phyloP scores from a whole-genome alignment of 2,888 invertebrate species.

The Ceratothoa steindachneri region DNA sequence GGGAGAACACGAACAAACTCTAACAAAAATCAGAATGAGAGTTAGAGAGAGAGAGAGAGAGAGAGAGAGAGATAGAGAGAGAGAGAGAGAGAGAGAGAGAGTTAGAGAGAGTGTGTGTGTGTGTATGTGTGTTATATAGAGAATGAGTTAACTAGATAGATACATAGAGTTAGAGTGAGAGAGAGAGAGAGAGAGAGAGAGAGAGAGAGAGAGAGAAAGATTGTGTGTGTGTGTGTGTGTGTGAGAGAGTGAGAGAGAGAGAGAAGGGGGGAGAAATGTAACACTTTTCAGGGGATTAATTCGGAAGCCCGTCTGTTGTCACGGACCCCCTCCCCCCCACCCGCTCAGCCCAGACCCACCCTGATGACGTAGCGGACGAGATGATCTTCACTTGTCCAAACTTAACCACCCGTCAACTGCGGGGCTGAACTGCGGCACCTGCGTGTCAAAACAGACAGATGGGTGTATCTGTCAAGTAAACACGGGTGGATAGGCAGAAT shows the following conservation, averaged over 20 bases:
- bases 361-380: neutral
- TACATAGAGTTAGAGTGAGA: constrained; percentile 4
- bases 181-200: constrained; percentile 10
- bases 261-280: neutral
- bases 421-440: neutral
- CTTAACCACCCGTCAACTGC: constrained; percentile 2
- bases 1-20: too few relatives aligned
- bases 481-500: neutral
- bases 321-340: too few relatives aligned
- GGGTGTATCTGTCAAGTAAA: constrained; percentile 5
- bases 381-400: neutral
- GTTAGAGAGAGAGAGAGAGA: too few relatives aligned
- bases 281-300: too few relatives aligned
- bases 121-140: neutral
- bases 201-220: too few relatives aligned
- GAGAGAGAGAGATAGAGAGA: too few relatives aligned
- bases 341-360: neutral
- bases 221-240: neutral
- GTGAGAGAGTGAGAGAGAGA: neutral
- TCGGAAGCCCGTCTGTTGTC: too few relatives aligned
- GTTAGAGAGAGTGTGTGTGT: too few relatives aligned
- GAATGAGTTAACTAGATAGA: neutral
- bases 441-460: constrained; percentile 7
- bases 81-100: too few relatives aligned
- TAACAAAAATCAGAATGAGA: too few relatives aligned